Base-by-base conservation (phyloP, 2,113 vertebrate species). In the Burhinus oedicnemus region DNA sequence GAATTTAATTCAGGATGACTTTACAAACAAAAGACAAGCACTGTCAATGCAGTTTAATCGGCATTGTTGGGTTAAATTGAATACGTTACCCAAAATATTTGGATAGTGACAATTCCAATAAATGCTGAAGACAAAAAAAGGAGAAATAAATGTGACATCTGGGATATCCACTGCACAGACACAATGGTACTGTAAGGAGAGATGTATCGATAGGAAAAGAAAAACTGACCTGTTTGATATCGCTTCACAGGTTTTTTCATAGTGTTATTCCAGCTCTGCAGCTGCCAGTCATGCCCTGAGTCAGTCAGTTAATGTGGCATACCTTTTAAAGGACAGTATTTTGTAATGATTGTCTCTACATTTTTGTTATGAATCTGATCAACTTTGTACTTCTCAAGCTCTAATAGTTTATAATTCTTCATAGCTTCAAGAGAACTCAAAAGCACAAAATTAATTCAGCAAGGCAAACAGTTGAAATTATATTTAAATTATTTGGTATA, bases 391-490 rank as follows among this genome's bases (percentile, higher is more conserved):
- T 74, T 90, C n/a, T 71, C 49, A 80, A 25, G 18, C 29, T 91
- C 32, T 90, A 62, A 69, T 71, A 47, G 32, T 36, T 79, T 38
- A 13, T 88, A 57, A 42, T 61, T 64, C 88, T 90, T 90, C 70
- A 55, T 66, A 83, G 34, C 69, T 91, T 85, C 40, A 44, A 40
- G 90, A 89, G 34, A 93, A 68, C 22, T 45, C 25, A 94, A 52
- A 97, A 97, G 97, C 92, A 97, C 94, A 96, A 82, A 87, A 70
- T 22, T 0, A 62, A 84, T 84, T 30, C 64, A 87, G 47, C 44
- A 77, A 86, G 75, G 45, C 32, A 82, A 83, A 58, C 90, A 68
- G 40, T 80, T 79, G 55, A 94, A 71, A 71, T 84, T 84, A 7
- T 70, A n/a, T 90, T 95, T 83, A 64, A 87, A 1, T 75, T 72